A percentile compares a stretch with the other conserved stretches of the same genome.
Conservation (phyloP, 1,140 invertebrate species). For the Calliopsis andreniformis region DNA sequence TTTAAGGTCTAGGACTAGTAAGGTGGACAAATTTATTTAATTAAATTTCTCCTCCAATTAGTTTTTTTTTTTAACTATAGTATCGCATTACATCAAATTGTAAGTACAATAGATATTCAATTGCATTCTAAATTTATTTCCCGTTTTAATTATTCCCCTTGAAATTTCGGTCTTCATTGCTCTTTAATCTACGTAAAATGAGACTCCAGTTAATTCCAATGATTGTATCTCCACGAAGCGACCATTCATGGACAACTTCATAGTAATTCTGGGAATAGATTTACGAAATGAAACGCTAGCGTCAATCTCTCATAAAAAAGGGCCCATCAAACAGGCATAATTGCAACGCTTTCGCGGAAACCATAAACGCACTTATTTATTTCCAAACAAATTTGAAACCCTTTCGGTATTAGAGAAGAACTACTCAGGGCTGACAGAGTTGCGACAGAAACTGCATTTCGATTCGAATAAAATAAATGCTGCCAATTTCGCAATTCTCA, state of each 20-base stretch:
- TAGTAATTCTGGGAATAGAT: constrained; percentile 50
- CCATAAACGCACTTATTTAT: constrained; percentile 64
- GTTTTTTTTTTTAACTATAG: no score
- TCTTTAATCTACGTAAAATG: neutral
- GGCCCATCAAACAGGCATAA: constrained; percentile 56
- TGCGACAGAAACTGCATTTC: neutral
- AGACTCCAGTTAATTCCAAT: neutral
- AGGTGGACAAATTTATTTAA: no score
- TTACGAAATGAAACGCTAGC: constrained; percentile 42
- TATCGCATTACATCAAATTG: neutral
- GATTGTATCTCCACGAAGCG: neutral
- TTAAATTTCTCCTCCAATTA: no score
- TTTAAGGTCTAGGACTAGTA: no score
- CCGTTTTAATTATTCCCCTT: neutral
- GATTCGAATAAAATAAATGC: neutral
- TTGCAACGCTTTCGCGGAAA: constrained; percentile 64
- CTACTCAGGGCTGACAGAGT: neutral
- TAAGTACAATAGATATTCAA: neutral
- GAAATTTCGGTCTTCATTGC: neutral
- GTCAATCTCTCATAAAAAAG: constrained; percentile 50
- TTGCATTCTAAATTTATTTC: neutral
- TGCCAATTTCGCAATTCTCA: no score
- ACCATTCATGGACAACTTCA: constrained; percentile 13
- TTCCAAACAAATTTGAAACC: constrained; percentile 3
- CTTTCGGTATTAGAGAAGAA: constrained; percentile 1